phyloP scores from a whole-genome alignment of 2,113 vertebrate species.

The Pluvianellus socialis region DNA sequence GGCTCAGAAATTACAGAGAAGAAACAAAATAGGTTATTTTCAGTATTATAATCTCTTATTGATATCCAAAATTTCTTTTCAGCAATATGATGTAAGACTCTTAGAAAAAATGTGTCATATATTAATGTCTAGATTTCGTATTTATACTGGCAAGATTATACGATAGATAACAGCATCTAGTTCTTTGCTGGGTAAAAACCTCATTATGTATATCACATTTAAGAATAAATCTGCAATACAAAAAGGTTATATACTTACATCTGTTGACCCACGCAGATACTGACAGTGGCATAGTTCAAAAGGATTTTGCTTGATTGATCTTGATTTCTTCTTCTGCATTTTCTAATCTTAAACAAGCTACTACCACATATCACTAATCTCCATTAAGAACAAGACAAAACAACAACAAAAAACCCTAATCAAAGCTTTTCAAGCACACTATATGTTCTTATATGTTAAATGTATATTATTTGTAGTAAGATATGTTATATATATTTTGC shows the following conservation, averaged over 20 bases:
- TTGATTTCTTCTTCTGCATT: neutral
- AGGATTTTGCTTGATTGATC: neutral
- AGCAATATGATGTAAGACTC: slow-evolving; percentile 31
- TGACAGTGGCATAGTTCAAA: neutral
- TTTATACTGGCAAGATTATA: slow-evolving; percentile 33
- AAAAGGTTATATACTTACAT: neutral
- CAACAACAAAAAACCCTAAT: neutral
- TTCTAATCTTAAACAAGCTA: neutral
- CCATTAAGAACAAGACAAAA: neutral
- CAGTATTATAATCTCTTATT: neutral
- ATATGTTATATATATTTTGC: neutral
- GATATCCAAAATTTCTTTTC: slow-evolving; percentile 14
- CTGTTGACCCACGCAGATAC: neutral
- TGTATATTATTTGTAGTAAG: neutral
- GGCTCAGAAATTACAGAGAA: neutral
- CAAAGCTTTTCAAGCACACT: neutral
- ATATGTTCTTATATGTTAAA: neutral
- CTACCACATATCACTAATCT: neutral
- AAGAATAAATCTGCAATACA: neutral
- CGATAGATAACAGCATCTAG: neutral
- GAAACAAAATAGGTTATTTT: neutral
- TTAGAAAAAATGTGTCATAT: slow-evolving; percentile 25
- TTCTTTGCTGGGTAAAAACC: slow-evolving; percentile 38
- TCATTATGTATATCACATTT: neutral
- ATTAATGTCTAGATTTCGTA: slow-evolving; percentile 10